A percentile compares a stretch with the other conserved stretches of the same genome.
Evolutionary conservation across 2,113 vertebrate genomes (phyloP).

Genomic region (Indicator maculatus): DNA sequence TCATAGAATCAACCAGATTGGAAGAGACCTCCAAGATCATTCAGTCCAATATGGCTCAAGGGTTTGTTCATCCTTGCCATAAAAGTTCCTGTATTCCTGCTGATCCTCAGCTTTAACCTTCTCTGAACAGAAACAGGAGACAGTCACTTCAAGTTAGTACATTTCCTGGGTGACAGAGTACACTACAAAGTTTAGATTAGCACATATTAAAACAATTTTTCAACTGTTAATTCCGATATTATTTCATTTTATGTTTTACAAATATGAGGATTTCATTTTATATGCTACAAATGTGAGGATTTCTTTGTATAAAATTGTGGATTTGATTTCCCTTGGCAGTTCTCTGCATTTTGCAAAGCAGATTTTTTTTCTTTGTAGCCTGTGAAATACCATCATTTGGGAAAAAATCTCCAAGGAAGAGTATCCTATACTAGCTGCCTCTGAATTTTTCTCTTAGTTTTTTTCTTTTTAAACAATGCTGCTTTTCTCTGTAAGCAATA

Average conservation of each 20-base stretch:
- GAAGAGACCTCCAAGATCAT: too few relatives aligned
- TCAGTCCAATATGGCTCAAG: neutral
- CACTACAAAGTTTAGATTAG: neutral
- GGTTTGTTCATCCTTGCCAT: neutral
- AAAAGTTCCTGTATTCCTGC: neutral
- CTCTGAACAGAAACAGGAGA: neutral
- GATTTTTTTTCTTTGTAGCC: neutral
- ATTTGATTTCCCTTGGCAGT: neutral
- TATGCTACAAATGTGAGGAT: neutral
- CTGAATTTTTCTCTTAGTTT: neutral
- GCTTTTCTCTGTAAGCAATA: conserved; percentile 51
- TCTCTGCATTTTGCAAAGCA: neutral
- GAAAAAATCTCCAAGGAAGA: neutral
- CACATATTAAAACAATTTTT: neutral
- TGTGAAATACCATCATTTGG: neutral
- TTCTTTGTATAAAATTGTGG: neutral
- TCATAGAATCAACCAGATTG: too few relatives aligned
- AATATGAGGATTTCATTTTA: neutral
- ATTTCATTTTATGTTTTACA: neutral
- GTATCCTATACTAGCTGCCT: neutral
- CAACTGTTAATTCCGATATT: neutral
- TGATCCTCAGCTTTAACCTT: neutral
- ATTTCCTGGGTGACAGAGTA: neutral
- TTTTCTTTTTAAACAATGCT: conserved; percentile 12
- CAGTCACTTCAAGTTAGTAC: neutral